phyloP scores from a whole-genome alignment of 2,888 invertebrate species.

The Nudaria mundana region DNA sequence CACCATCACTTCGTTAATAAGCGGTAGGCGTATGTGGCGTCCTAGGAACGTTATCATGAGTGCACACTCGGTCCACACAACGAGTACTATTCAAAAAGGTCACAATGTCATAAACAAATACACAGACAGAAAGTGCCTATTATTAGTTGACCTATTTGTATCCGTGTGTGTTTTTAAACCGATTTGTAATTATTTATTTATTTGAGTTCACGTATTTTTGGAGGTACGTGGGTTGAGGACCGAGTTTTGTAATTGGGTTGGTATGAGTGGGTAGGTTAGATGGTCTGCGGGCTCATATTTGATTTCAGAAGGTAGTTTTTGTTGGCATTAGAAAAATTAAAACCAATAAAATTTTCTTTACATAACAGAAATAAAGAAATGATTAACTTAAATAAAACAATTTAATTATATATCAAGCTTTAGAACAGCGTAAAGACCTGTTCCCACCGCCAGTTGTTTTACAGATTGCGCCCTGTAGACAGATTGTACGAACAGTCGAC shows the following conservation, averaged over 20 bases:
- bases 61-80: constrained; percentile 25
- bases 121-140: constrained; percentile 25
- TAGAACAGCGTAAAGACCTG: no score
- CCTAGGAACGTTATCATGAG: constrained; percentile 29
- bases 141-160: constrained; percentile 32
- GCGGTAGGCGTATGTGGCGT: constrained; percentile 6
- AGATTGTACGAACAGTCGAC: no score
- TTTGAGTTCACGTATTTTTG: constrained; percentile 15
- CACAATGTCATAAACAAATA: constrained; percentile 22
- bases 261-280: neutral
- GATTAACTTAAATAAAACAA: no score
- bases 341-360: no score
- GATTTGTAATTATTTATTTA: constrained; percentile 23
- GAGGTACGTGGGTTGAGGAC: neutral
- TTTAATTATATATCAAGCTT: no score
- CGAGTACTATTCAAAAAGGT: constrained; percentile 17
- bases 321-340: no score
- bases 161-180: constrained; percentile 17
- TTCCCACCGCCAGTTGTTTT: no score
- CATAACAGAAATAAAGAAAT: no score
- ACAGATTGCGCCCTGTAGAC: no score
- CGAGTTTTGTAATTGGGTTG: constrained; percentile 2
- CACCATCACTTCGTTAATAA: no score
- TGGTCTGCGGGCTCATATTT: no score
- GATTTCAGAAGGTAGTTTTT: no score